Base-by-base conservation (phyloP, 2,888 invertebrate genomes). In the Busseola fusca region DNA sequence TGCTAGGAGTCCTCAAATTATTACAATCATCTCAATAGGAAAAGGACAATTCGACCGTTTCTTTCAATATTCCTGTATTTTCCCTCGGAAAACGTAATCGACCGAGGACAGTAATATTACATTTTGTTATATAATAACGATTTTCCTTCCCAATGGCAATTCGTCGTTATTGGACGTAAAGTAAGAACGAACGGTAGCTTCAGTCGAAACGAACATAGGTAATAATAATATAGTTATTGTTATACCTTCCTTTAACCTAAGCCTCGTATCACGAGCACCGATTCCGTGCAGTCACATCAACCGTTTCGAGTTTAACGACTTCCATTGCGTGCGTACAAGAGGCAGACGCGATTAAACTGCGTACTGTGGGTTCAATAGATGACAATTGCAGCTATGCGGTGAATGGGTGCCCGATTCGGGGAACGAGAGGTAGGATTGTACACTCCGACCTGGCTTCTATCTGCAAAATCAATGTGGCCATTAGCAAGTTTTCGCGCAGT, bases 391-490 rank as follows among this genome's bases (percentile, higher is more conserved):
- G 83, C 79, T 86, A 84, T 87, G 80, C 79, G 74, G 83, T 83
- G 81, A 84, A 86, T 82, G 85, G 84, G 80, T 84, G 81, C 81
- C 83, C 76, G 86, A 85, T 85, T 89, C 84, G 84, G 83, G 86
- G 88, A 88, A 88, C 85, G 84, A 87, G 91, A 91, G 93, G 94
- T 93, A 92, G 92, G 92, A 93, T 93, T 91, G 93, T 91, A 90
- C 91, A 91, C 91, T 91, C 93, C 93, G 93, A 95, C 95, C 94
- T 94, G 94, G 92, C 93, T 94, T 93, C 94, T 95, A 95, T 95
- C 95, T 95, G 95, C 95, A 95, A 95, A 95, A 95, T 95, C 95
- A 95, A 95, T 95, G 95, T 95, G 95, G 87, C 94, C 89, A 95
- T 95, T 95, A 95, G 95, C 95, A 93, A 94, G 94, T 93, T 93